These are phyloP conservation scores for Eulemur rufifrons DNA, from an alignment of 2,113 vertebrate genomes.

Conservation along the genomic window DNA sequence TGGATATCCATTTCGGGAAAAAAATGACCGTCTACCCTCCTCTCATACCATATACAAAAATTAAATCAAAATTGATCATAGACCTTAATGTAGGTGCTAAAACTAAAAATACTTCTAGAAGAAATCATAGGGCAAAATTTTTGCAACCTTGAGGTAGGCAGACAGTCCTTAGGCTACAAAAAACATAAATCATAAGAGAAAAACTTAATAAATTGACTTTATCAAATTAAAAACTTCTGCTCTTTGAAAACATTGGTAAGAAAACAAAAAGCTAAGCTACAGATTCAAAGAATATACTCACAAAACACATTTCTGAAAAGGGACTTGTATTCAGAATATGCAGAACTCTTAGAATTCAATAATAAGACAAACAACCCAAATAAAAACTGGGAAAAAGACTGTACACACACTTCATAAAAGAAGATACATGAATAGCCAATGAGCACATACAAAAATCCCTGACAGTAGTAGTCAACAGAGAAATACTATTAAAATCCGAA, in stretches of 20 bases:
- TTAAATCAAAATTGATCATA: constrained; percentile 11
- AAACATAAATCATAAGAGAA: background rate
- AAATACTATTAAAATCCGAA: background rate
- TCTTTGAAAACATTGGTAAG: background rate
- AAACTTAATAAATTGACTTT: background rate
- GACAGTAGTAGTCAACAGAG: background rate
- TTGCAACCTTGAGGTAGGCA: background rate
- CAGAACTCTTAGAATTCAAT: background rate
- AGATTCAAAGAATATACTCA: background rate
- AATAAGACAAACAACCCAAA: background rate
- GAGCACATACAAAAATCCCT: background rate
- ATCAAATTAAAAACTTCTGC: background rate
- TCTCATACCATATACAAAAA: background rate
- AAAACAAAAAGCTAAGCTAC: constrained; percentile 12
- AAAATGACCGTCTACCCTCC: background rate
- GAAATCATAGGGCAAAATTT: background rate
- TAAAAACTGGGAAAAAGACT: background rate
- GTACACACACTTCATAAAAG: background rate
- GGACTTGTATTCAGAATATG: background rate
- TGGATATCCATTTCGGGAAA: background rate
- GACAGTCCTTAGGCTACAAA: background rate
- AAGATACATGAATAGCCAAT: background rate
- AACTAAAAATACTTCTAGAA: background rate
- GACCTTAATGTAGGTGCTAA: background rate
- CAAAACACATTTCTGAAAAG: constrained; percentile 10